A percentile compares a stretch with the other conserved stretches of the same genome.
Evolutionary conservation across 1,140 invertebrate genomes (phyloP).

Genomic region (Apis cerana): DNA sequence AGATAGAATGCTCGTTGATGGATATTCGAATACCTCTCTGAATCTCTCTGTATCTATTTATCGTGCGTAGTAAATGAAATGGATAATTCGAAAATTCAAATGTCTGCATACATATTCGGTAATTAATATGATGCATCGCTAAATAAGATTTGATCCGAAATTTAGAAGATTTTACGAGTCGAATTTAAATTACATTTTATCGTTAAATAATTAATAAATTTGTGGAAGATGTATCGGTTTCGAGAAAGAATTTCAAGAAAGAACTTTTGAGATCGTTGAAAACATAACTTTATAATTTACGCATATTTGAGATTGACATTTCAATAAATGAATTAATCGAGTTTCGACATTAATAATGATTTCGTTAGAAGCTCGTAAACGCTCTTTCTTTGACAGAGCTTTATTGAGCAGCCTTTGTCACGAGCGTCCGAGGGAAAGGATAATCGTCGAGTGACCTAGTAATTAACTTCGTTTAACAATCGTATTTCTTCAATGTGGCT

Average conservation of each 20-base stretch:
- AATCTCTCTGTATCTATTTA: too few relatives aligned
- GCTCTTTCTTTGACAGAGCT: not conserved
- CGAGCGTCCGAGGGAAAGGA: not conserved
- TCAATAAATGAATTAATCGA: not conserved
- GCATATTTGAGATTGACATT: not conserved
- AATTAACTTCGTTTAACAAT: constrained; percentile 39
- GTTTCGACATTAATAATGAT: not conserved
- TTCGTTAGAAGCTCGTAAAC: not conserved
- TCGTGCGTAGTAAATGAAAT: too few relatives aligned
- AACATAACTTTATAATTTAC: not conserved
- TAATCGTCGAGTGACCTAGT: constrained; percentile 33
- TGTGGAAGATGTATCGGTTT: too few relatives aligned
- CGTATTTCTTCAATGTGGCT: not conserved
- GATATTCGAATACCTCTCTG: not conserved
- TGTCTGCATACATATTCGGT: too few relatives aligned
- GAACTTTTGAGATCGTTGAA: not conserved
- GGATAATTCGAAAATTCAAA: not conserved
- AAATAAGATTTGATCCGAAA: too few relatives aligned
- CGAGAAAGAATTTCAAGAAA: too few relatives aligned
- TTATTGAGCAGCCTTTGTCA: not conserved
- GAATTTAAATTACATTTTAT: too few relatives aligned
- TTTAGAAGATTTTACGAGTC: too few relatives aligned
- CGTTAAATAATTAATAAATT: too few relatives aligned
- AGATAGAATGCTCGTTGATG: too few relatives aligned
- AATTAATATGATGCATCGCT: too few relatives aligned